These are phyloP conservation scores for Acipenser ruthenus DNA, from an alignment of 2,797 vertebrate species.

Conservation along the genomic window DNA sequence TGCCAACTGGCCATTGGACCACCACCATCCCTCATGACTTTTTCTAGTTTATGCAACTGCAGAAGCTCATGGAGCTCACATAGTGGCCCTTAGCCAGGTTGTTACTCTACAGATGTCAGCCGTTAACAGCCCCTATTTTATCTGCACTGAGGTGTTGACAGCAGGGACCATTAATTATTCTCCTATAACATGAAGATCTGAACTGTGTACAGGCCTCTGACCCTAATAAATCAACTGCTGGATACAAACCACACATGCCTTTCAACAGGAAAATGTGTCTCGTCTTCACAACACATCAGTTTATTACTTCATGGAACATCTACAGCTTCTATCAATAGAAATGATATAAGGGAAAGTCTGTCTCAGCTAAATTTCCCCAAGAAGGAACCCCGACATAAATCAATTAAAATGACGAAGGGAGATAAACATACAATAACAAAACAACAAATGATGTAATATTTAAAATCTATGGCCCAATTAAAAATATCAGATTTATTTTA, in stretches of 20 bases:
- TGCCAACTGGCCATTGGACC: too few species aligned
- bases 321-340: background rate
- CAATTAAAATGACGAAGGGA: too few species aligned
- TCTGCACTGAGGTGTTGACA: constrained; percentile 21
- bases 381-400: background rate
- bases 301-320: background rate
- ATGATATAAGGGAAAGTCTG: background rate
- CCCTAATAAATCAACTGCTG: constrained; percentile 1
- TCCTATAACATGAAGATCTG: background rate
- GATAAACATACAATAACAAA: too few species aligned
- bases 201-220: background rate
- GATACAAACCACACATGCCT: background rate
- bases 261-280: background rate
- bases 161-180: constrained; percentile 20
- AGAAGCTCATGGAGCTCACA: background rate
- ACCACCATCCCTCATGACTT: too few species aligned
- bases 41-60: background rate
- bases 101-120: background rate
- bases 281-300: background rate
- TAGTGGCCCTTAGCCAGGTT: background rate
- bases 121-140: background rate
- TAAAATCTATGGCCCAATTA: too few species aligned
- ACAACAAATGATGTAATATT: too few species aligned
- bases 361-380: background rate
- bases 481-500: too few species aligned